A percentile compares a stretch with the other conserved stretches of the same genome.
These are phyloP conservation scores for Buceros bicornis DNA, from an alignment of 2,797 vertebrate species.

Conservation along the genomic window DNA sequence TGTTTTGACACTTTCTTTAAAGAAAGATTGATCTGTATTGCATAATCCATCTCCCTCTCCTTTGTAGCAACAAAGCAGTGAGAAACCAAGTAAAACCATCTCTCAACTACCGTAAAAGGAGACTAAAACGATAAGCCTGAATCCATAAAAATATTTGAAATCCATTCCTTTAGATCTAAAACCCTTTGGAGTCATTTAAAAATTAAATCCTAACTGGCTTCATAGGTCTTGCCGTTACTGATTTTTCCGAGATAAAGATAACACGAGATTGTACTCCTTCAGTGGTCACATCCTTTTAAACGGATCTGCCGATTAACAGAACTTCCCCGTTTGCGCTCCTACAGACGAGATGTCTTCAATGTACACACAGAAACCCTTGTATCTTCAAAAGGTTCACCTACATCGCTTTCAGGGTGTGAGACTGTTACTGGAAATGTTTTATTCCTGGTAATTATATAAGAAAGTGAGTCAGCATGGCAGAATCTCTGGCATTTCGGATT, in stretches of 20 bases:
- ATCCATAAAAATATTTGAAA: neutral
- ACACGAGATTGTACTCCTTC: neutral
- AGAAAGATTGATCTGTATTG: neutral
- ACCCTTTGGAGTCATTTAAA: neutral
- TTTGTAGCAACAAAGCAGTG: neutral
- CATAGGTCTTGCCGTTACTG: neutral
- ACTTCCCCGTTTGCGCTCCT: neutral
- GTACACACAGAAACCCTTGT: neutral
- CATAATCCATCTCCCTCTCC: neutral
- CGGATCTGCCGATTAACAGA: neutral
- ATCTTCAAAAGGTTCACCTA: neutral
- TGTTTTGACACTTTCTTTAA: neutral
- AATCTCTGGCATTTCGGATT: neutral
- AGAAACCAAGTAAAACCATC: neutral
- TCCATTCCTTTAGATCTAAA: neutral
- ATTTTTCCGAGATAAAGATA: slow-evolving; percentile 1
- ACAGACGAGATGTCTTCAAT: neutral
- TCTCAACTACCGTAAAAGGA: neutral
- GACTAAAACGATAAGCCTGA: neutral
- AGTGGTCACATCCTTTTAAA: neutral
- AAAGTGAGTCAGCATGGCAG: neutral
- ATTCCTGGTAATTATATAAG: neutral
- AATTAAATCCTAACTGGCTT: neutral
- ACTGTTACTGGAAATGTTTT: neutral
- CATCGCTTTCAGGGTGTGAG: neutral